A percentile compares a stretch with the other conserved stretches of the same genome.
These are phyloP conservation scores for Oophaga sylvatica DNA, from an alignment of 2,797 vertebrate species.

Conservation along the genomic window DNA sequence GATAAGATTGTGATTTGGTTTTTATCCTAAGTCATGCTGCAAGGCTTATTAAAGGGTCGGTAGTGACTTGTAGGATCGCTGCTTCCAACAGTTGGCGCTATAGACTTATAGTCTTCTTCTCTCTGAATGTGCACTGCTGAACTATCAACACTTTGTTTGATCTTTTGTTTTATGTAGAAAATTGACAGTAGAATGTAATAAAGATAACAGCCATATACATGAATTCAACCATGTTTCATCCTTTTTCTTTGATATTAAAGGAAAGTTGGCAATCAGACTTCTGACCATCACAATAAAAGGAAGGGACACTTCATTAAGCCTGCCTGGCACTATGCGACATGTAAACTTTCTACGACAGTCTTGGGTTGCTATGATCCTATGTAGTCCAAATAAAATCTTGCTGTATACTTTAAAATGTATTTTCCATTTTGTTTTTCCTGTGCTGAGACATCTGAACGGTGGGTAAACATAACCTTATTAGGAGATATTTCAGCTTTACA, in stretches of 20 bases:
- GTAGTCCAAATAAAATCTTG: slow-evolving; percentile 39
- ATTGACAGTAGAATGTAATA: not conserved
- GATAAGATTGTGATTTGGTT: too few relatives aligned
- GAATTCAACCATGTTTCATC: slow-evolving; percentile 10
- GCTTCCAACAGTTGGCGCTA: too few relatives aligned
- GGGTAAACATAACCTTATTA: slow-evolving; percentile 49
- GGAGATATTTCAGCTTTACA: slow-evolving; percentile 23
- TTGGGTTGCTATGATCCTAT: slow-evolving; percentile 43
- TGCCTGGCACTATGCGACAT: slow-evolving; percentile 31
- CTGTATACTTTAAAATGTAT: slow-evolving; percentile 38
- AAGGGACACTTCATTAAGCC: slow-evolving; percentile 51
- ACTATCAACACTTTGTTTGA: not conserved
- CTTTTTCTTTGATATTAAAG: slow-evolving; percentile 4
- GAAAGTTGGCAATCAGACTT: slow-evolving; percentile 19
- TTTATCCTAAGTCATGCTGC: too few relatives aligned
- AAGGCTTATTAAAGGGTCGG: too few relatives aligned
- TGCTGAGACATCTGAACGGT: slow-evolving; percentile 8
- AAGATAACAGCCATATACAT: slow-evolving; percentile 1
- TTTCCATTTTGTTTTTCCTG: slow-evolving; percentile 35
- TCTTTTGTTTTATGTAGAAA: not conserved
- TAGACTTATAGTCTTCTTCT: too few relatives aligned
- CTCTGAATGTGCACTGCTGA: not conserved
- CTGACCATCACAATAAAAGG: slow-evolving; percentile 53
- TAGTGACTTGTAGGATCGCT: too few relatives aligned
- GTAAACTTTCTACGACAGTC: slow-evolving; percentile 35